phyloP scores from a whole-genome alignment of 2,797 vertebrate species.

The Gymnopithys bicolor region DNA sequence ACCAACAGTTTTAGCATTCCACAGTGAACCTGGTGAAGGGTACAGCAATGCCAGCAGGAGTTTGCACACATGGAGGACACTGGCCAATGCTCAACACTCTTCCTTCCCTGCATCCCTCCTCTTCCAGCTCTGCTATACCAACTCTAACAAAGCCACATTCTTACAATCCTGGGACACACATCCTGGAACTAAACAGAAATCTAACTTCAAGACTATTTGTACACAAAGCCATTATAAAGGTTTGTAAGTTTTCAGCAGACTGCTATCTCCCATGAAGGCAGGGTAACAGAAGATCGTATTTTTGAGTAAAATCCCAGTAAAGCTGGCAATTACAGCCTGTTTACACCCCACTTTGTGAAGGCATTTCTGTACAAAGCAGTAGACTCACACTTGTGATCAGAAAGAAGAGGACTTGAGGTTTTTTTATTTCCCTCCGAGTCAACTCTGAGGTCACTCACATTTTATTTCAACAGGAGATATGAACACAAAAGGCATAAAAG shows the following conservation, averaged over 20 bases:
- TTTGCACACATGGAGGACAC: conserved; percentile 16
- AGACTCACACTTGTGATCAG: not conserved
- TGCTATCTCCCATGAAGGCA: not conserved
- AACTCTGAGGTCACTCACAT: not conserved
- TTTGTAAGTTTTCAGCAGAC: not conserved
- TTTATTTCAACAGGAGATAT: not conserved
- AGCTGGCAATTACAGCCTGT: not conserved
- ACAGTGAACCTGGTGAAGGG: conserved; percentile 30
- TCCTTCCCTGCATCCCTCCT: not conserved
- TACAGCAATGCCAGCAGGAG: conserved; percentile 40
- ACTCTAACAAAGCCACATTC: not conserved
- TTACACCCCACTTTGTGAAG: not conserved
- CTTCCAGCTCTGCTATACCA: not conserved
- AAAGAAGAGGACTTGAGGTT: not conserved
- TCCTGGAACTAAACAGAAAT: conserved; percentile 14
- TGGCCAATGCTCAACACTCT: not conserved
- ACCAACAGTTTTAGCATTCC: conserved; percentile 52
- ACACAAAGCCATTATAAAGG: conserved; percentile 14
- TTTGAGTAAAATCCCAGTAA: not conserved
- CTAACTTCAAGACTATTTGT: conserved; percentile 12
- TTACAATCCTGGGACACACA: not conserved
- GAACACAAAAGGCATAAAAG: not conserved
- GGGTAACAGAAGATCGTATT: not conserved
- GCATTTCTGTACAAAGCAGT: not conserved
- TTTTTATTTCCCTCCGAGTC: not conserved